Base-by-base conservation (phyloP, 1,140 invertebrate species). In the Potamilus streckersoni region DNA sequence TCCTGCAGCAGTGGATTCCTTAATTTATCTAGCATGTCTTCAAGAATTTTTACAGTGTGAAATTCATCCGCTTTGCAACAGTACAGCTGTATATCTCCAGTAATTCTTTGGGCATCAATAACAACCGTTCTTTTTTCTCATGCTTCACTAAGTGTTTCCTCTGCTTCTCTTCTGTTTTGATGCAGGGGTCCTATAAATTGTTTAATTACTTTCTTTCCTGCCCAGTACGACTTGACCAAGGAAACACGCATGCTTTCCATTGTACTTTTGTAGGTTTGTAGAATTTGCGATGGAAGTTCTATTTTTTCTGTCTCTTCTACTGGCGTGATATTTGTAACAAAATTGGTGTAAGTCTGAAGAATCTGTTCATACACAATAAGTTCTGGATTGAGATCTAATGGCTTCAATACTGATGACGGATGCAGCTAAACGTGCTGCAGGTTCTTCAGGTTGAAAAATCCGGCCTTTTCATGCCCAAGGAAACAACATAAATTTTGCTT, bases 341-440 rank as follows among this genome's bases (percentile, higher is more conserved):
- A 88, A 69, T 87, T 83, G 55, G 60, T 65, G 19, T 83, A 86
- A 8, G 86, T 87, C 69, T 80, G 81, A 17, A 84, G 66, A 12
- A 85, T 67, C 65, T 81, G 72, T 15, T 80, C 76, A 58, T 80
- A 85, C 6, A 88, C 82, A 15, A 88, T 61, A 84, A 84, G 87
- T 49, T 82, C 68, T 55, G 84, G 85, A 11, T 74, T 68, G n/a
- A 69, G 27, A 58, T 73, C 82, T 17, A 83, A 68, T 20, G 72
- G 60, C 27, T 65, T 65, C 31, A 88, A 49, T 27, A 71, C 56
- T 23, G 85, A 88, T 2, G 85, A 86, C 17, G 86, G 85, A 73
- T 87, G 85, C 19, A 86, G 20, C 61, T 83, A 72, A 5, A 85
- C 84, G 19, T 73, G 65, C 23, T 83, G 81, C 4, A 80, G 65